Base-by-base conservation (phyloP, 2,113 vertebrate species). In the Anseranas semipalmata region DNA sequence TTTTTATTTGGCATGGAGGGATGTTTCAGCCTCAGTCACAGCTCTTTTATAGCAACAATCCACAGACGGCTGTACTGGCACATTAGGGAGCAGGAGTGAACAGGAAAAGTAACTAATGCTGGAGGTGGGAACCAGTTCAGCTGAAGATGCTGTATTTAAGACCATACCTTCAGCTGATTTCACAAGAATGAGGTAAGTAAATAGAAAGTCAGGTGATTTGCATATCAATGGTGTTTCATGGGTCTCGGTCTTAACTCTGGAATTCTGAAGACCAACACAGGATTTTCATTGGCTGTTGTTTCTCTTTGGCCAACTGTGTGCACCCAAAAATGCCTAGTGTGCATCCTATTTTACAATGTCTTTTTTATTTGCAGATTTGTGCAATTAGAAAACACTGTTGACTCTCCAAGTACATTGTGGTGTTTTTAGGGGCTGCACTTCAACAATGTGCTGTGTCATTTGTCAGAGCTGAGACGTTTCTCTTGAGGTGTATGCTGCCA, bases 391-490 rank as follows among this genome's bases (percentile, higher is more conserved):
- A 72, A 43, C 79, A 32, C 22, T 21, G 27, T 30, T 82, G 35
- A 28, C 41, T 73, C 41, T 88, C 18, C n/a, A 50, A 46, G 68
- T 73, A n/a, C 32, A 17, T 84, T 70, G 37, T 45, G 68, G 19
- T 84, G 33, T 72, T 68, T 68, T 55, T 30, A 52, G 18, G 45
- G 28, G 33, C 33, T 91, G 70, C 82, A 73, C 45, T 91, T 82
- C 55, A 58, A 10, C 35, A 12, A 63, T 82, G 16, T 91, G 56
- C 50, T 56, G 15, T 3, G 3, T 89, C 58, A 27, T 89, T 91
- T 91, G 39, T 95, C 58, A 76, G 71, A 66, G 39, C n/a, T 59
- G n/a, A 73, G 66, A 66, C 19, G 20, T 58, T 93, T 95, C 82
- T n/a, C 71, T 53, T 89, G 59, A 55, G 75, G 12, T 53, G 30